Conservation (phyloP, 2,113 vertebrate genomes). For the Paradoxurus hermaphroditus region DNA sequence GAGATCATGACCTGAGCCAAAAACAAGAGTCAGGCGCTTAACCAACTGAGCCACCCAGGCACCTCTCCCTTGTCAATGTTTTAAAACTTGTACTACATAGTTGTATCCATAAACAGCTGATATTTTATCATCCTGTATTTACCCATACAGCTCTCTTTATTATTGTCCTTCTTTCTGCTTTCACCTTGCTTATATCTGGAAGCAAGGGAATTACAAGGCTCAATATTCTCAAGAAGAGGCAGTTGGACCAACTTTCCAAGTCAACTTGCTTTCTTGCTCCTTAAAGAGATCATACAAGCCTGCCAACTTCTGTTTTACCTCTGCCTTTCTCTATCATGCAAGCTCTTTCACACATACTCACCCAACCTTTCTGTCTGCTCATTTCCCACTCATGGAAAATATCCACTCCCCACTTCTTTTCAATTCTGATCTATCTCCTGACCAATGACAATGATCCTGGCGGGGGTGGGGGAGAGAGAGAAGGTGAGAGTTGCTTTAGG, state of each 20-base stretch:
- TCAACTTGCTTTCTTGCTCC: background rate
- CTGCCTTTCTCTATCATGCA: background rate
- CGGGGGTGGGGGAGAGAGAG: too few relatives aligned
- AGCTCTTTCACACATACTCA: background rate
- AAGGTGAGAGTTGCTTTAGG: background rate
- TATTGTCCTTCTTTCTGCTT: background rate
- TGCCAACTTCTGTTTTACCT: rapidly evolving
- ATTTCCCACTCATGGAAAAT: background rate
- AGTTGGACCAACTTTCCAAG: background rate
- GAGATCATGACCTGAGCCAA: too few relatives aligned
- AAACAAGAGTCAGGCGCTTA: too few relatives aligned
- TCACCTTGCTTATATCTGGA: background rate
- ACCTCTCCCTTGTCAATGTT: background rate
- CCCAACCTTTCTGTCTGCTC: too few relatives aligned
- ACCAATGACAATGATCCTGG: background rate
- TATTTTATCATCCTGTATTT: too few relatives aligned
- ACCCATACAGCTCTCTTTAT: background rate
- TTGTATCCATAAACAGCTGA: background rate
- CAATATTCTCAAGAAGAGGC: too few relatives aligned
- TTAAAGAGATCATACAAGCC: background rate
- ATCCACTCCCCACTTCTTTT: background rate
- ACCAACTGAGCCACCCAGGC: too few relatives aligned
- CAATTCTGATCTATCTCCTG: background rate
- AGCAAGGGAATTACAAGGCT: background rate
- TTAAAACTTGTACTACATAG: background rate